Evolutionary conservation across 2,113 vertebrate genomes (phyloP), one percentile per base, ranked within the genome.

Genomic region (Penelope pileata): DNA sequence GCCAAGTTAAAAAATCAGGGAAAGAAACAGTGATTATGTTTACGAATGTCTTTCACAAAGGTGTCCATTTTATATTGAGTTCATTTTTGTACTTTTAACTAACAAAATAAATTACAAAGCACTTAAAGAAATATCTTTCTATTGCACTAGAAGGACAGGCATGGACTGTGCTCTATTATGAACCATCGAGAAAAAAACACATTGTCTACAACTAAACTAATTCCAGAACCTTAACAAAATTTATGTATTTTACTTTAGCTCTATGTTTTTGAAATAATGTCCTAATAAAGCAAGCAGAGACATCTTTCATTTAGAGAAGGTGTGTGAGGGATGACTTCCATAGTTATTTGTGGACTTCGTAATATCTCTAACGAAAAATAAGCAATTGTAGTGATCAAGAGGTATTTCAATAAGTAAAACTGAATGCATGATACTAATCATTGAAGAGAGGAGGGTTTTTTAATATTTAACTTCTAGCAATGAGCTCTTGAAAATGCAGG

Each of bases 1-100:
- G 16, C 0, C 7, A 53, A 12, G 3, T 22, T 40, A 16, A 69
- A 54, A 77, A 16, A 23, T 47, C 8, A 30, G 2, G 3, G 59
- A 12, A 5, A 50, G 12, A 58, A 66, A 64, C 21, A 27, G 12
- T 48, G 2, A 40, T 21, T 18, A 5, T 48, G 29, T 58, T 70
- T 86, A 0, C 59, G 77, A 81, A 19, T 27, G 4, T 12, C 22
- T 72, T 87, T 85, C 34, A 75, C 7, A 45, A 11, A 17, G 22
- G 1, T 14, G 1, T 50, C 42, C 24, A 8, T 42, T 62, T 2
- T 12, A 10, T 53, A 53, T 59, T 63, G 82, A 67, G 21, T 45
- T 40, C 21, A 43, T 1, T 16, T 88, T 69, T n/a, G 15, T 58
- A 29, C 30, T 89, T 70, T 22, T 13, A 69, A 24, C 56, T 16